Evolutionary conservation across 2,888 invertebrate species (phyloP).

Genomic region (Blastobasis lacticolella): DNA sequence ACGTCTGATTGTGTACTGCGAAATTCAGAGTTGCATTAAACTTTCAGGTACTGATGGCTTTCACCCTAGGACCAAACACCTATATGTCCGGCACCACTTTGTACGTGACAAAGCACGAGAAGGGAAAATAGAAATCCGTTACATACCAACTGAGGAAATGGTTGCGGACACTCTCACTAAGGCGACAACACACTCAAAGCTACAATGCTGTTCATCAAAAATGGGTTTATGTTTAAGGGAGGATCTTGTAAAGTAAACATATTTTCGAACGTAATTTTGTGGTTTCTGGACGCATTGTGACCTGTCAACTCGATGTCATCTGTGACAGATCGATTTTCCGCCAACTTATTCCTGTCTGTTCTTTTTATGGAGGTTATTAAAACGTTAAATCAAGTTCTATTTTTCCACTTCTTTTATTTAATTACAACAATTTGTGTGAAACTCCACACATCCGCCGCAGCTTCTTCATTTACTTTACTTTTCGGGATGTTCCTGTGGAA

Average conservation of each 20-base stretch:
- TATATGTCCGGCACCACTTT: slow-evolving; percentile 8
- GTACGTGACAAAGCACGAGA: slow-evolving; percentile 2
- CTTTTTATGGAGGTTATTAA: no score
- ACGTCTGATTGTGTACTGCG: background rate
- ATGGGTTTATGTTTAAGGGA: background rate
- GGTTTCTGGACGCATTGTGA: no score
- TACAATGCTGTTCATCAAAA: background rate
- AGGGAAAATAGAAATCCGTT: slow-evolving; percentile 2
- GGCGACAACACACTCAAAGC: background rate
- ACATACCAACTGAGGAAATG: slow-evolving; percentile 5
- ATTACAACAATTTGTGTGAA: no score
- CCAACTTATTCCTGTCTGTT: no score
- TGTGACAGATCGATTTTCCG: no score
- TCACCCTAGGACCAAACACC: slow-evolving; percentile 9
- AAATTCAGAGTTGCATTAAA: background rate
- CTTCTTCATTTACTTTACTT: no score
- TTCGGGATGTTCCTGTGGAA: no score
- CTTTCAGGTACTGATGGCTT: background rate
- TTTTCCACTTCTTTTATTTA: no score
- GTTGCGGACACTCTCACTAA: slow-evolving; percentile 5
- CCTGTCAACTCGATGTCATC: no score
- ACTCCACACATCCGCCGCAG: no score
- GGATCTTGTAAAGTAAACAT: background rate
- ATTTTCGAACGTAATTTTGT: no score
- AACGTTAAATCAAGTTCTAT: no score